A percentile compares a stretch with the other conserved stretches of the same genome.
Conservation (phyloP, 2,888 invertebrate species). For the Atrina japonica region DNA sequence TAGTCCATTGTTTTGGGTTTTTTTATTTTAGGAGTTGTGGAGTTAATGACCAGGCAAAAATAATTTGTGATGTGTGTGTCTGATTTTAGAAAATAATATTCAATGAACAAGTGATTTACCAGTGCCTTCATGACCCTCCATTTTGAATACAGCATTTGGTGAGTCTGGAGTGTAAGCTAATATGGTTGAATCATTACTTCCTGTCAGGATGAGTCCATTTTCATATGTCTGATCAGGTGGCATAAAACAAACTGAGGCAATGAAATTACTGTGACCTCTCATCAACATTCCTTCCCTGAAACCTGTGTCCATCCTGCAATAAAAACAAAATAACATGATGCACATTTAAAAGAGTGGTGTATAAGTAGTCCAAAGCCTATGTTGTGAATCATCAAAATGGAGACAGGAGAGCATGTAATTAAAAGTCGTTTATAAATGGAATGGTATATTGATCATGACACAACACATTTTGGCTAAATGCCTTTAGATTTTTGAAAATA, state of each 20-base stretch:
- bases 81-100: too few species aligned
- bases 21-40: too few species aligned
- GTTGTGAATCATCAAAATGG: too few species aligned
- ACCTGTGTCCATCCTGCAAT: constrained; percentile 79
- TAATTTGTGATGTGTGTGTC: too few species aligned
- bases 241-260: constrained; percentile 90
- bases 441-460: too few species aligned
- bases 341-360: not conserved
- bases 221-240: constrained; percentile 87
- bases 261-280: constrained; percentile 91
- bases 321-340: constrained; percentile 24
- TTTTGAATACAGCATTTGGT: constrained; percentile 85
- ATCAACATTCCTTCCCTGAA: constrained; percentile 74
- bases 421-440: too few species aligned
- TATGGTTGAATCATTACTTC: constrained; percentile 93
- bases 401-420: too few species aligned
- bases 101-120: constrained; percentile 52
- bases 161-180: constrained; percentile 89
- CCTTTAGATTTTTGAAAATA: too few species aligned
- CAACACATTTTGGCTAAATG: too few species aligned
- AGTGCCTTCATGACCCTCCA: constrained; percentile 84
- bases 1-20: too few species aligned
- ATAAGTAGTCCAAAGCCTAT: constrained; percentile 1
- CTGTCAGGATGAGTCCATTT: constrained; percentile 91
- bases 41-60: too few species aligned